Base-by-base conservation (phyloP, 2,113 vertebrate genomes). In the Corvus moneduloides region DNA sequence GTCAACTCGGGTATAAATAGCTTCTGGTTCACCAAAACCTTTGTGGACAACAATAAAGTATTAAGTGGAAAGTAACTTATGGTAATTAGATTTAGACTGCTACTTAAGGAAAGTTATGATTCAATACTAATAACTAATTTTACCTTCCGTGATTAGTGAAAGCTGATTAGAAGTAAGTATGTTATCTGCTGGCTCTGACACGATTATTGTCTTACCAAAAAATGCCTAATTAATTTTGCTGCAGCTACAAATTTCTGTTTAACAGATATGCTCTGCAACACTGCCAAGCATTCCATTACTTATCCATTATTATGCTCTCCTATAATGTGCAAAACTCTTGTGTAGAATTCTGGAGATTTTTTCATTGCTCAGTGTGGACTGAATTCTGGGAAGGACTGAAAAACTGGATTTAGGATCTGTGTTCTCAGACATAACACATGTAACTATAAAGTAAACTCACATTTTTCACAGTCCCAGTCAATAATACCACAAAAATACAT, bases 131-230 rank as follows among this genome's bases (percentile, higher is more conserved):
- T 94, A 97, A 96, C 91, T 96, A 97, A 97, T 97, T 97, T 96
- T 97, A 96, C 95, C 94, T 97, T 97, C 92, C 28, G 49, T 91
- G 94, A 98, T 97, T 97, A 97, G 69, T 87, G 71, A 96, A 97
- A 98, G 95, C 95, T 97, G 96, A 97, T 98, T 98, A 97, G 66
- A 93, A 82, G 55, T 97, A 97, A 97, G 97, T 93, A 97, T 89
- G 76, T 94, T 97, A 96, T 97, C 82, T 96, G 62, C 91, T 97
- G 78, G 84, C 88, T 87, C 81, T 87, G 96, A 82, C 93, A 91
- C 26, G 78, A 96, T 96, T 97, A 95, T 74, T 97, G 85, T 90
- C 89, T 96, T 95, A 78, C 44, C 71, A 93, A 95, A 90, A 91
- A 97, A 95, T 63, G 58, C 56, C 68, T 89, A 90, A 72, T 84